These are phyloP conservation scores for Vidua macroura DNA, from an alignment of 2,113 vertebrate species.

Conservation along the genomic window DNA sequence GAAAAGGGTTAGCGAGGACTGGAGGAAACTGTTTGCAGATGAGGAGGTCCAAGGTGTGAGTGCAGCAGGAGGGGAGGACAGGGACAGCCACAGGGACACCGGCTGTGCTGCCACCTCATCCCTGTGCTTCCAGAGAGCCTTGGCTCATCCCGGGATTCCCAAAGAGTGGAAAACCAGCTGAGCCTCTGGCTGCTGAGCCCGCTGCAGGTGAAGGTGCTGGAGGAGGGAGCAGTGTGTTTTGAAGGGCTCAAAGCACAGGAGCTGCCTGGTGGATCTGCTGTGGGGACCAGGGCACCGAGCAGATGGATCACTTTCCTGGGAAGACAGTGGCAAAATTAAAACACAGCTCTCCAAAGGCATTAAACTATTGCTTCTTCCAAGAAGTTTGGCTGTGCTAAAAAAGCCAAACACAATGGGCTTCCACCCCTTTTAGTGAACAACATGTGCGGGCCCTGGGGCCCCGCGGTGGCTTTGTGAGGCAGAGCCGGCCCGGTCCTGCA, in stretches of 20 bases:
- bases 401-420: not conserved
- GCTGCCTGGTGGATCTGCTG: fast-evolving
- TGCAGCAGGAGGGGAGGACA: fast-evolving
- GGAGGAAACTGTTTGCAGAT: not conserved
- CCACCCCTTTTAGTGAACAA: not conserved
- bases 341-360: not conserved
- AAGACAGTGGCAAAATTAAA: not conserved
- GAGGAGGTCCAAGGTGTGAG: not conserved
- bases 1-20: not conserved
- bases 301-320: not conserved
- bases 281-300: fast-evolving
- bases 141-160: fast-evolving
- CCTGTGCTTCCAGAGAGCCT: not conserved
- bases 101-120: fast-evolving
- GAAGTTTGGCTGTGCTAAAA: not conserved
- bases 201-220: fast-evolving
- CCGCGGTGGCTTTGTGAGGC: not conserved
- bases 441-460: fast-evolving
- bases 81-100: fast-evolving
- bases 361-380: not conserved
- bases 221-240: fast-evolving
- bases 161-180: fast-evolving
- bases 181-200: not conserved
- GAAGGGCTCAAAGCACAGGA: not conserved
- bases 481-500: not conserved